Conservation (phyloP, 2,888 invertebrate species). For the Metalampra italica region DNA sequence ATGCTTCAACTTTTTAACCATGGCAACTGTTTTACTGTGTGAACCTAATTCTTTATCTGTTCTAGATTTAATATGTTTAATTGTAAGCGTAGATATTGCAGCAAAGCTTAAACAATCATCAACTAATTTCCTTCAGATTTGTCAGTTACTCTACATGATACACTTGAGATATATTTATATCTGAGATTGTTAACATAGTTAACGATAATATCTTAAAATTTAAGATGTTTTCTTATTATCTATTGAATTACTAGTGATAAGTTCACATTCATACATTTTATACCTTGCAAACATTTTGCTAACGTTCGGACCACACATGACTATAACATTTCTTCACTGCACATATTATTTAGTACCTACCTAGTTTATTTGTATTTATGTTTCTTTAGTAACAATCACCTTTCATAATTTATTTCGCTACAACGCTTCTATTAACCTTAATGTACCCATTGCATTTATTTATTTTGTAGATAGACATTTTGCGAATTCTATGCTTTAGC, state of each 20-base stretch:
- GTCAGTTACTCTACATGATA: constrained; percentile 61
- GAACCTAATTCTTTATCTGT: constrained; percentile 52
- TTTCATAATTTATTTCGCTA: constrained; percentile 34
- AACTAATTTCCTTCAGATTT: constrained; percentile 58
- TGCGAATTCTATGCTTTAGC: constrained; percentile 61
- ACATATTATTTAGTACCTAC: constrained; percentile 13
- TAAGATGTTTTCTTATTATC: constrained; percentile 71
- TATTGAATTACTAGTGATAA: constrained; percentile 10
- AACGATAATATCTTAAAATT: constrained; percentile 27
- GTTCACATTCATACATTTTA: constrained; percentile 10
- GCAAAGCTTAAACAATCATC: constrained; percentile 66
- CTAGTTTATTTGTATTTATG: constrained; percentile 21
- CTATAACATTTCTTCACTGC: constrained; percentile 17
- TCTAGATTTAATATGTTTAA: constrained; percentile 32
- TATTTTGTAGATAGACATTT: constrained; percentile 44
- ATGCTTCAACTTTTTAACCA: constrained; percentile 42
- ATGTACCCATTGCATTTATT: constrained; percentile 25
- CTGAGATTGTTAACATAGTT: constrained; percentile 19
- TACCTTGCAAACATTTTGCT: background rate
- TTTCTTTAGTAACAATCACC: constrained; percentile 24
- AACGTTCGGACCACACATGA: constrained; percentile 14
- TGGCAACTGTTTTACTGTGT: constrained; percentile 47
- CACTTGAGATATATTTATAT: constrained; percentile 37
- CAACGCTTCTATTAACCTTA: constrained; percentile 48
- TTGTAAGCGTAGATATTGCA: constrained; percentile 65